Evolutionary conservation across 2,888 invertebrate genomes (phyloP).

Genomic region (Agriopis leucophaearia): DNA sequence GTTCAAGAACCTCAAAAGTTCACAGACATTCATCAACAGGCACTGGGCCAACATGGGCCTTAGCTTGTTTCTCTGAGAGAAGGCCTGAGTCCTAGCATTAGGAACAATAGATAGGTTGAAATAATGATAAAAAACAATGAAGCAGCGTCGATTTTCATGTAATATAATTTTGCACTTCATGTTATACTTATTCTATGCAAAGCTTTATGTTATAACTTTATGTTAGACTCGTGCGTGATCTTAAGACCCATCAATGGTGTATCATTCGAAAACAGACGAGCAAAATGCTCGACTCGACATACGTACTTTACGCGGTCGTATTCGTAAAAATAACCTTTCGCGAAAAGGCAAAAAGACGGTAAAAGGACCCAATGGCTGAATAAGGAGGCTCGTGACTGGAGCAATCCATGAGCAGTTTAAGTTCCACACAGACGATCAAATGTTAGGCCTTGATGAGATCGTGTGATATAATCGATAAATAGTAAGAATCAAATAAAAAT

Average conservation of each 20-base stretch:
- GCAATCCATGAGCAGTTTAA: constrained; percentile 50
- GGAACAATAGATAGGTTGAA: no score
- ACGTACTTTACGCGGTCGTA: constrained; percentile 26
- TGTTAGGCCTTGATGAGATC: constrained; percentile 7
- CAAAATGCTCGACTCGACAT: not conserved
- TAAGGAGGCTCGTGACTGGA: constrained; percentile 76
- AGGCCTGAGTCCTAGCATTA: no score
- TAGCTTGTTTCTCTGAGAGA: no score
- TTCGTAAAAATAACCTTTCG: constrained; percentile 57
- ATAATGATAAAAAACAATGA: no score
- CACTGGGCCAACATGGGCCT: no score
- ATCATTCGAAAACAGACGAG: constrained; percentile 16
- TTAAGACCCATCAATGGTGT: constrained; percentile 5
- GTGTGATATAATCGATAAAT: not conserved
- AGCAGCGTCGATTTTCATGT: no score
- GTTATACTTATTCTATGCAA: no score
- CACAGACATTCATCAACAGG: no score
- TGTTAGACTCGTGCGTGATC: not conserved
- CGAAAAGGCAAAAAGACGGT: constrained; percentile 61
- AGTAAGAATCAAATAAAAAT: no score
- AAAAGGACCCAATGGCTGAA: constrained; percentile 59
- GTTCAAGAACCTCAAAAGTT: no score
- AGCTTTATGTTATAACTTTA: not conserved
- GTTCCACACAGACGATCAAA: constrained; percentile 40
- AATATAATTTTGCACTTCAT: not conserved